Base-by-base conservation (phyloP, 2,888 invertebrate species). In the Sarcophaga variegata region DNA sequence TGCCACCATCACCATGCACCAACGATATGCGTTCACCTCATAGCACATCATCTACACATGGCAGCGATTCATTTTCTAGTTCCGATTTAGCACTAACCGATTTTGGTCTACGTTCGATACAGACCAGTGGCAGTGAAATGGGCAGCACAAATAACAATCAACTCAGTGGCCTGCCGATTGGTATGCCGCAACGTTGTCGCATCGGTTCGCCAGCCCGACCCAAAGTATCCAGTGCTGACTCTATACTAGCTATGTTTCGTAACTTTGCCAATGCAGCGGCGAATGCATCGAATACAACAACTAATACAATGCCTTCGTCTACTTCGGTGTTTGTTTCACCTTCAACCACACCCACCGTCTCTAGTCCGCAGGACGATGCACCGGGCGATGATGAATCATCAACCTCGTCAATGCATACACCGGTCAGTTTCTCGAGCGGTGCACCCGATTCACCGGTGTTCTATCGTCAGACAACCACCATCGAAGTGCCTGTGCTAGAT, bases 211-310 rank as follows among this genome's bases (percentile, higher is more conserved):
- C 91, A 25, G 90, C 92, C 27, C 92, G 93, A 75, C 93, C 95
- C 88, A 96, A 96, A 92, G 96, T 96, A 74, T 95, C 96, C 47
- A 96, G 96, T 91, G 97, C 97, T 12, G 97, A 97, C 93, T 97
- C 97, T 1, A 96, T 97, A 88, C 93, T 97, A 86, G 96, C 96
- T 12, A 96, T 97, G 96, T 96, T 97, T 91, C 94, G 96, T 80
- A 96, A 96, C 91, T 96, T 96, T 91, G 95, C 96, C 22, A 95
- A 96, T 25, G 81, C 87, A 3, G 72, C 89, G n/a, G 88, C 89
- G 76, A 88, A 89, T 81, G 86, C 89, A 81, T 89, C 89, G 62
- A 89, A 88, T 70, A 88, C 86, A 20, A 87, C 76, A 6, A 83
- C 83, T 20, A 80, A 84, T 81, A 88, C 88, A 75, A 83, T 89